A percentile compares a stretch with the other conserved stretches of the same genome.
Conservation (phyloP, 92 coral and sea anemone genomes). For the Heliopora coerulea region DNA sequence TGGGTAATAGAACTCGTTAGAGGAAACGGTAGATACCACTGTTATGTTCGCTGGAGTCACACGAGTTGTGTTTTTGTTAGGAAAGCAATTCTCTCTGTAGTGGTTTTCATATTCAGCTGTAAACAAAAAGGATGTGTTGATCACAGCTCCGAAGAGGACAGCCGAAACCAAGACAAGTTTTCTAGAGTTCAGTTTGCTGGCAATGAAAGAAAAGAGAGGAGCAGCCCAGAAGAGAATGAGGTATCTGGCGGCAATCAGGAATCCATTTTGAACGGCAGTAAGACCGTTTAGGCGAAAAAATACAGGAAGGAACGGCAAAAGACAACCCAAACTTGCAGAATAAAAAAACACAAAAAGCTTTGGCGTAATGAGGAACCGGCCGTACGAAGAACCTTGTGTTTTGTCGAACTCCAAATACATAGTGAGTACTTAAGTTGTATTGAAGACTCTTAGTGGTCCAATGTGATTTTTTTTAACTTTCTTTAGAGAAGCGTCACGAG, state of each 20-base stretch:
- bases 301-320: slow-evolving; percentile 91
- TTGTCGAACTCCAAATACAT: slow-evolving; percentile 41
- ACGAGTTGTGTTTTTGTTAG: not conserved
- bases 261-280: slow-evolving; percentile 84
- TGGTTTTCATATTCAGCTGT: slow-evolving; percentile 13
- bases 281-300: slow-evolving; percentile 90
- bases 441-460: no score
- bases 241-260: slow-evolving; percentile 68
- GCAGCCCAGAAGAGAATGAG: slow-evolving; percentile 80
- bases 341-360: slow-evolving; percentile 71
- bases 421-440: no score
- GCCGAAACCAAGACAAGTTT: slow-evolving; percentile 16
- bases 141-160: slow-evolving; percentile 33
- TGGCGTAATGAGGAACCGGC: slow-evolving; percentile 71
- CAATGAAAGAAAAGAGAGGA: slow-evolving; percentile 58
- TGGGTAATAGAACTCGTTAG: not conserved
- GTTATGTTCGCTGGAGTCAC: not conserved
- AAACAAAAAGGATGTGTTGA: slow-evolving; percentile 19
- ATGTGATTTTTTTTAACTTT: no score
- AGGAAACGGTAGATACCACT: not conserved
- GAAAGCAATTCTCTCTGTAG: slow-evolving; percentile 1
- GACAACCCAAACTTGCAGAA: slow-evolving; percentile 67
- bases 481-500: no score
- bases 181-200: slow-evolving; percentile 29
- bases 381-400: slow-evolving; percentile 19